These are phyloP conservation scores for Montipora efflorescens DNA, from an alignment of 64 coral and sea anemone species.

Conservation along the genomic window DNA sequence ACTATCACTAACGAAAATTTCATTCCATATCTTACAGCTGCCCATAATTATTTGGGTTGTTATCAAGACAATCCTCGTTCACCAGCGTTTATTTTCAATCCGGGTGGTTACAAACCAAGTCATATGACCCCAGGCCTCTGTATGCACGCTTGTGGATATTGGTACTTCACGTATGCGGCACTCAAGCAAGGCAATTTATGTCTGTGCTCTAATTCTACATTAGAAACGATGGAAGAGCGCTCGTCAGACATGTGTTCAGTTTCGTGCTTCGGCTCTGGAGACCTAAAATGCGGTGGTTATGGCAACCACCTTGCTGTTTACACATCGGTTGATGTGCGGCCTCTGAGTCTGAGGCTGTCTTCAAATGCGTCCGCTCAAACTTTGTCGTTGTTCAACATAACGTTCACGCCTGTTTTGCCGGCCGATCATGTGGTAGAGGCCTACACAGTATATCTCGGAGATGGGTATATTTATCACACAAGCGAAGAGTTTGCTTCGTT, in stretches of 20 bases:
- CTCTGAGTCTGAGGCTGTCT: neutral
- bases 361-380: neutral
- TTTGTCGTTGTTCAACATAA: constrained; percentile 7
- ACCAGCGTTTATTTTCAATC: constrained; percentile 20
- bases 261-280: constrained; percentile 44
- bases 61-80: constrained; percentile 11
- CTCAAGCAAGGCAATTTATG: constrained; percentile 22
- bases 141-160: constrained; percentile 27
- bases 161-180: constrained; percentile 50
- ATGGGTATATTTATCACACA: constrained; percentile 2
- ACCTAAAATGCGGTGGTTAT: constrained; percentile 35
- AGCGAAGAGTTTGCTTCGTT: neutral
- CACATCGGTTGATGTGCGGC: neutral
- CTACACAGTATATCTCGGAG: neutral
- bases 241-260: constrained; percentile 17
- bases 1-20: neutral
- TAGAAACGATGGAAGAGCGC: neutral
- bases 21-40: neutral
- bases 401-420: neutral
- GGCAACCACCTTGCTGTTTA: constrained; percentile 24
- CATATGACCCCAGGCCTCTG: constrained; percentile 32
- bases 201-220: constrained; percentile 41
- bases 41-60: constrained; percentile 10
- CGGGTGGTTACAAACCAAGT: constrained; percentile 2
- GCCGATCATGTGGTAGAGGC: neutral